Percentiles rank a stretch among this genome's conserved stretches.
phyloP scores from a whole-genome alignment of 2,113 vertebrate genomes.

The Eclectus roratus region DNA sequence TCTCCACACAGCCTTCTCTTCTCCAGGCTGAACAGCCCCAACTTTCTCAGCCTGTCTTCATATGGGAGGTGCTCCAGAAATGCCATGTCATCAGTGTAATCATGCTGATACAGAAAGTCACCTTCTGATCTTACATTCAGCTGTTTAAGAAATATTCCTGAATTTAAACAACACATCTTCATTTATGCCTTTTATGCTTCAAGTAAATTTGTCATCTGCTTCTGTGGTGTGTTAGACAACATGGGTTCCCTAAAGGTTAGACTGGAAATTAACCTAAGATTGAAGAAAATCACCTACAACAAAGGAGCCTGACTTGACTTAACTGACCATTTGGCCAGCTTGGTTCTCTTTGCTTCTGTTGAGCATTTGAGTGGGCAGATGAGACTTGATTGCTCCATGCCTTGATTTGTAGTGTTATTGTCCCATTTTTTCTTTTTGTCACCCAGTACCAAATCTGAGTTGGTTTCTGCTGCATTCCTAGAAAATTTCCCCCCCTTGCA shows the following conservation, averaged over 20 bases:
- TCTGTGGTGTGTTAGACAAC: not conserved
- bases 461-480: not conserved
- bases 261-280: not conserved
- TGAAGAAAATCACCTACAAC: not conserved
- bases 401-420: not conserved
- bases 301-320: not conserved
- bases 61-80: too few relatives aligned
- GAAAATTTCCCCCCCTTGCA: not conserved
- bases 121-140: not conserved
- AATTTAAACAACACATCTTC: not conserved
- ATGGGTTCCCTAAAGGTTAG: not conserved
- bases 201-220: not conserved
- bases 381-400: not conserved
- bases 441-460: not conserved
- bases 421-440: not conserved
- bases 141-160: not conserved
- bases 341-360: not conserved
- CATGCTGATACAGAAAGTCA: not conserved
- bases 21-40: too few relatives aligned
- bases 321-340: not conserved
- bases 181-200: not conserved
- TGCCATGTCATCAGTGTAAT: not conserved
- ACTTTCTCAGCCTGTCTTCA: too few relatives aligned
- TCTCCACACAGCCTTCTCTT: too few relatives aligned
- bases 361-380: not conserved